phyloP scores from a whole-genome alignment of 2,113 vertebrate species.

The Ceyx melanurus region DNA sequence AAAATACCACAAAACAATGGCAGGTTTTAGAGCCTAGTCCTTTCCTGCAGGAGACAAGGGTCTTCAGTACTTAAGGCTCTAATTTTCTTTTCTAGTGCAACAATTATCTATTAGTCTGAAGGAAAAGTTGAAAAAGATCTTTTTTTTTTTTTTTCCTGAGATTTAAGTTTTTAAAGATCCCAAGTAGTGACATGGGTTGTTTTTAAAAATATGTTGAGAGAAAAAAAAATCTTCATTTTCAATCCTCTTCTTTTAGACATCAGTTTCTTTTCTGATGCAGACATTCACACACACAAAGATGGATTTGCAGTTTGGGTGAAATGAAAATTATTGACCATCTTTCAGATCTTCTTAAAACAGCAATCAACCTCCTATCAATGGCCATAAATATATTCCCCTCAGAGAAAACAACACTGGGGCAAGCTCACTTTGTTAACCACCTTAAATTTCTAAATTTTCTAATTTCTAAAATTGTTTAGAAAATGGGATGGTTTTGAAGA shows the following conservation, averaged over 20 bases:
- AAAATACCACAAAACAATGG: neutral
- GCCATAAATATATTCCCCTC: neutral
- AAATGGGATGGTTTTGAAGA: neutral
- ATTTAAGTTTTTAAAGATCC: neutral
- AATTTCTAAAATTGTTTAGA: neutral
- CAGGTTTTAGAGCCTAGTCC: neutral
- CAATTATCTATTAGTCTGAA: neutral
- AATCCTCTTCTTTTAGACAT: neutral
- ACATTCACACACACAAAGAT: accelerated
- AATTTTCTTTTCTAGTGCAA: slow-evolving; percentile 1
- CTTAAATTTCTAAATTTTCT: no score
- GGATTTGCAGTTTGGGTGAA: neutral
- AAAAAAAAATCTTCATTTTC: neutral
- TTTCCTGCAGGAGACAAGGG: slow-evolving; percentile 11
- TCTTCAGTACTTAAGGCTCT: neutral
- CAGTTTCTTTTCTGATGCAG: neutral
- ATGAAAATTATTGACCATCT: neutral
- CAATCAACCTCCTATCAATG: neutral
- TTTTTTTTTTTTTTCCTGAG: neutral
- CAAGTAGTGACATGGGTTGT: neutral
- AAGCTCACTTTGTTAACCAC: neutral
- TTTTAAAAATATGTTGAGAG: neutral
- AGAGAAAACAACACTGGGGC: neutral
- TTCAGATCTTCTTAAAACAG: neutral
- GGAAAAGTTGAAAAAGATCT: neutral